Evolutionary conservation across 2,113 vertebrate genomes (phyloP).

Genomic region (Loxodonta africana): DNA sequence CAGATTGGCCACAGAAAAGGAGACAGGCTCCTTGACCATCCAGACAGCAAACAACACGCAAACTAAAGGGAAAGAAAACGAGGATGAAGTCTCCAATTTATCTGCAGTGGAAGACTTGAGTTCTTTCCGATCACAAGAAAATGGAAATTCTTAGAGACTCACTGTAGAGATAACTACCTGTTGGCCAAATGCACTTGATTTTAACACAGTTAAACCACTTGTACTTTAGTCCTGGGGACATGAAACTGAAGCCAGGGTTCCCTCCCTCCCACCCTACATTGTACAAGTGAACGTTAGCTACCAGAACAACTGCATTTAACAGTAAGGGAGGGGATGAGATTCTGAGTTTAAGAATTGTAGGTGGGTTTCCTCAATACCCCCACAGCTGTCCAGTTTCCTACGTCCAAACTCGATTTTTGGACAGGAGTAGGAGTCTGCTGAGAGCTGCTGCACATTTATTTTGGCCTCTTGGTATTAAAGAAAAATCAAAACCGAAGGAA

Average conservation of each 20-base stretch:
- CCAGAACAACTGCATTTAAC: not conserved
- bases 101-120: slow-evolving; percentile 93
- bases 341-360: slow-evolving; percentile 57
- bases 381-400: not conserved
- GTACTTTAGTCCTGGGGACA: not conserved
- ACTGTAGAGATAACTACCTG: slow-evolving; percentile 82
- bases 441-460: slow-evolving; percentile 77
- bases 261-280: not conserved
- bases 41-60: slow-evolving; percentile 81
- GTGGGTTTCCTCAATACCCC: not conserved
- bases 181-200: slow-evolving; percentile 89
- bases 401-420: slow-evolving; percentile 76
- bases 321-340: slow-evolving; percentile 7
- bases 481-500: slow-evolving; percentile 20
- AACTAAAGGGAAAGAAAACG: slow-evolving; percentile 81
- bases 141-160: slow-evolving; percentile 86
- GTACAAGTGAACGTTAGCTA: slow-evolving; percentile 38
- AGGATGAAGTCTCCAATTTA: slow-evolving; percentile 89
- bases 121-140: slow-evolving; percentile 90
- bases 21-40: slow-evolving; percentile 86
- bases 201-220: slow-evolving; percentile 79
- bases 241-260: not conserved
- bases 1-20: slow-evolving; percentile 86
- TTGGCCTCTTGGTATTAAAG: slow-evolving; percentile 81
- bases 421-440: slow-evolving; percentile 78